Conservation (phyloP, 2,888 invertebrate species). For the Chymomyza fuscimana region DNA sequence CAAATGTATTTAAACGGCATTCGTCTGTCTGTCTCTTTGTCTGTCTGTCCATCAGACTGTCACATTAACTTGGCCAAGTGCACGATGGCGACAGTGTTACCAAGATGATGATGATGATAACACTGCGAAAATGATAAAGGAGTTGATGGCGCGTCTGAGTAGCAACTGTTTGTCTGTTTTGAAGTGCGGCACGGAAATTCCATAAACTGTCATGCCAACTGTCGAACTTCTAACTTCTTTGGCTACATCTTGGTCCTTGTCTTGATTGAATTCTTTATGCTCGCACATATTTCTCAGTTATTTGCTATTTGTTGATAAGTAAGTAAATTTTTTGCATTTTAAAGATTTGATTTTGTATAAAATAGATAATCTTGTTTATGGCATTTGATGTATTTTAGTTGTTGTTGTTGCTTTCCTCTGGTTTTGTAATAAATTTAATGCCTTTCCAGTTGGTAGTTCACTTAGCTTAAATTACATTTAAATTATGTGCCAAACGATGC, state of each 20-base stretch:
- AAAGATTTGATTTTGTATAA: slow-evolving; percentile 35
- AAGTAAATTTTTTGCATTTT: background rate
- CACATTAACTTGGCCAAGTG: slow-evolving; percentile 34
- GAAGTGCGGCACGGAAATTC: slow-evolving; percentile 22
- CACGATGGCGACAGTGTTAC: slow-evolving; percentile 27
- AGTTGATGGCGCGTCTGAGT: slow-evolving; percentile 3
- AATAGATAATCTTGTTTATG: slow-evolving; percentile 39
- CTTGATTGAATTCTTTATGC: slow-evolving; percentile 39
- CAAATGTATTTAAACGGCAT: slow-evolving; percentile 42
- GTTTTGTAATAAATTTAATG: slow-evolving; percentile 44
- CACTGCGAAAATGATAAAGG: background rate
- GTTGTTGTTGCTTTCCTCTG: background rate
- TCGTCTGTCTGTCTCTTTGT: slow-evolving; percentile 11
- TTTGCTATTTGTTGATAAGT: slow-evolving; percentile 1
- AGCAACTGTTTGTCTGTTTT: slow-evolving; percentile 41
- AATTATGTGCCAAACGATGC: background rate
- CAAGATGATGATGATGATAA: slow-evolving; percentile 3
- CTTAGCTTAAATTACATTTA: slow-evolving; percentile 33
- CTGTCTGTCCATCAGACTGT: slow-evolving; percentile 28
- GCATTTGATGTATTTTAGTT: slow-evolving; percentile 11
- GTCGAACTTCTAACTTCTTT: background rate
- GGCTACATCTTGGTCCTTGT: background rate
- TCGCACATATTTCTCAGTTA: slow-evolving; percentile 3
- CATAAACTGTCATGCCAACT: slow-evolving; percentile 1
- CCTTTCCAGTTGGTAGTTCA: slow-evolving; percentile 31